Percentiles rank a stretch among this genome's conserved stretches.
These are phyloP conservation scores for Anastrepha obliqua DNA, from an alignment of 1,140 invertebrate species.

Conservation along the genomic window DNA sequence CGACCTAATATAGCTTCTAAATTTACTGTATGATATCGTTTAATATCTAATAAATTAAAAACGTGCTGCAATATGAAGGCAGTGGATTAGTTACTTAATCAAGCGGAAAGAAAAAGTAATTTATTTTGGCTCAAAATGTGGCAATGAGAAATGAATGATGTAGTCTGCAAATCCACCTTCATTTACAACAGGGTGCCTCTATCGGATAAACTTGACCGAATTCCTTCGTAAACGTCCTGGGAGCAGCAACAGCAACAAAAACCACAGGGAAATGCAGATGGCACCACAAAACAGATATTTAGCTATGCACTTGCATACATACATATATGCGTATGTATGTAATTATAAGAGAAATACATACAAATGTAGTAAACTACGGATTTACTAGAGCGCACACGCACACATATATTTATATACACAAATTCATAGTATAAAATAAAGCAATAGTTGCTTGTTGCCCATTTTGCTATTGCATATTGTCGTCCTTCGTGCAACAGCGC, in stretches of 20 bases:
- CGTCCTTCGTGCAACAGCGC: conserved; percentile 28
- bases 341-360: not conserved
- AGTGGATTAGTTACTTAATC: conserved; percentile 23
- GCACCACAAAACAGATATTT: not conserved
- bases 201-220: conserved; percentile 28
- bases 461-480: conserved; percentile 1
- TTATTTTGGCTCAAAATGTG: not conserved
- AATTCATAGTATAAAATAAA: not conserved
- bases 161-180: not conserved
- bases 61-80: too few species aligned
- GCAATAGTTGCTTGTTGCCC: conserved; percentile 3
- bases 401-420: not conserved
- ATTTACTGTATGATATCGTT: too few species aligned
- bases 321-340: not conserved
- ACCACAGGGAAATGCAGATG: not conserved
- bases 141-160: conserved; percentile 18
- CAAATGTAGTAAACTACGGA: too few species aligned
- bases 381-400: not conserved
- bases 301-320: not conserved
- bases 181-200: not conserved
- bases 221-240: conserved; percentile 4
- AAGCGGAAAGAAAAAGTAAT: not conserved
- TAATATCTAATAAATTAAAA: too few species aligned
- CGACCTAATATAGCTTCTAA: too few species aligned
- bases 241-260: conserved; percentile 18